Base-by-base conservation (phyloP, 2,797 vertebrate species). In the Syndactyla subalaris region DNA sequence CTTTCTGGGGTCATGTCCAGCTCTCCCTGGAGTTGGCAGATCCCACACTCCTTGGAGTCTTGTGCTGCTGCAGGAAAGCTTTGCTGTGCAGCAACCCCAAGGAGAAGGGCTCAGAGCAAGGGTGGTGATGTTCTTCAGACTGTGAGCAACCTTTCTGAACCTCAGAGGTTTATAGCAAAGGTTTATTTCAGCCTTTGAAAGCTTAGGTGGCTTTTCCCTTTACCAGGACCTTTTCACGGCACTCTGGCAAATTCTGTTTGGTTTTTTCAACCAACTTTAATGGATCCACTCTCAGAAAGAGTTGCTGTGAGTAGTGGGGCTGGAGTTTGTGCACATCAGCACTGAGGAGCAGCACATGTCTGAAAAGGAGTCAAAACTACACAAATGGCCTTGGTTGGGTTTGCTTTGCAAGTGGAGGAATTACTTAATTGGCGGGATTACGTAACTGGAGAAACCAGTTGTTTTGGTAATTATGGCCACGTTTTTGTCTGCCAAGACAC, bases 1-100 rank as follows among this genome's bases (percentile, higher is more conserved):
- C 93, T 97, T 95, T 94, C 89, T 95, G 94, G 95, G 92, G 91
- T 93, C 46, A 52, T 76, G 46, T 67, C 93, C 91, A 96, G 2
- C 63, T 65, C 86, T 59, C 71, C 71, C 84, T 94, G 95, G 52
- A 51, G 95, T 90, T 58, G 90, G 86, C 83, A 85, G 23, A 61
- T 48, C 30, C 77, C 82, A 77, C 86, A 45, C 80, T 72, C 51
- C 79, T 62, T 83, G 66, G 39, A 54, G 49, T 59, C 13, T 52
- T 52, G 82, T 2, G 51, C 68, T 91, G 67, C 81, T 49, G 84
- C 65, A 85, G 72, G 58, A 24, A 86, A 61, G 19, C 32, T 91
- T 34, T 91, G 72, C 72, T 92, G 73, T 67, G 67, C 63, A 48
- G 72, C 43, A 63, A 39, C 14, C 34, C 79, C 66, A 75, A 51